Base-by-base conservation (phyloP, 2,113 vertebrate genomes). In the Ctenodactylus gundi region DNA sequence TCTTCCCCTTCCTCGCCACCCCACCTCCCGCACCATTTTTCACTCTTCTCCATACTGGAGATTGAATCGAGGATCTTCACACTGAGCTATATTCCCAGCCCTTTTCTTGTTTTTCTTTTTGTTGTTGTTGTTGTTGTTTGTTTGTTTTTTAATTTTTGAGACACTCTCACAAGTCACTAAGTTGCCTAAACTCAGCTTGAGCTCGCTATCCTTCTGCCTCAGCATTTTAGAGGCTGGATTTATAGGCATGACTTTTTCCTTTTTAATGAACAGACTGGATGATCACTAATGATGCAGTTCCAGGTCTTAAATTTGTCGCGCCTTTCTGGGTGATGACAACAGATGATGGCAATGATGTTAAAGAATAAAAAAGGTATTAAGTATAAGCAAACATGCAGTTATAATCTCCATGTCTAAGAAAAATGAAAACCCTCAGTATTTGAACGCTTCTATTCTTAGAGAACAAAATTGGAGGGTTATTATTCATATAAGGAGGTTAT, bases 401-500 rank as follows among this genome's bases (percentile, higher is more conserved):
- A 57, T 60, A 87, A 77, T 77, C 55, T 77, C 34, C 62, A 75
- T 34, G 73, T 68, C 62, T 84, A 68, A 95, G 55, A 89, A 84
- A 68, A 46, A 68, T 27, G 20, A 70, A 77, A 80, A 7, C 13
- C n/a, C 64, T 88, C 55, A 92, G 53, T 77, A 94, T 93, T 65
- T 94, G 90, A 97, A 85, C 17, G 86, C 77, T 77, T 91, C 85
- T 72, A 85, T 89, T 81, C 70, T 72, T 57, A 34, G 36, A 73
- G 75, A 88, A 91, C 88, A 78, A 88, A 95, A 94, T 96, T 94
- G 58, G 65, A 81, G 62, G 67, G 36, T 68, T 57, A 93, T 90
- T 96, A 90, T 90, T 95, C 90, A 57, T 57, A 73, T 94, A 93
- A 96, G 85, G 76, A 85, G 93, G 93, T 95, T 85, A 85, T 81